A percentile compares a stretch with the other conserved stretches of the same genome.
Evolutionary conservation across 2,888 invertebrate genomes (phyloP).

Genomic region (Phalangium opilio): DNA sequence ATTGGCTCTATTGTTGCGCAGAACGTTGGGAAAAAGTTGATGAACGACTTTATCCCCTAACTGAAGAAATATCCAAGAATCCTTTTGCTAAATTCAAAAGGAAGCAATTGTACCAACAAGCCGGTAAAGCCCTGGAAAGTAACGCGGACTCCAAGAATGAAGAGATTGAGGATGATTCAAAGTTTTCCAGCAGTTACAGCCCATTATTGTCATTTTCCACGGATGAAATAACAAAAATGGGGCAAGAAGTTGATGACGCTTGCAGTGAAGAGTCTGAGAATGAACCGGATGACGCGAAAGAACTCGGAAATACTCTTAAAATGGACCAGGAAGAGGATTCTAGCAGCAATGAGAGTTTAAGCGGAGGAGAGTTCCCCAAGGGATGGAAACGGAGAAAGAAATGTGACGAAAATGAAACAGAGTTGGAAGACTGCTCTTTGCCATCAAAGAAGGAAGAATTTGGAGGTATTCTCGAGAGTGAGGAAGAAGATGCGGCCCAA

Average conservation of each 20-base stretch:
- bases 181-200: slow-evolving; percentile 36
- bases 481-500: neutral
- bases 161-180: neutral
- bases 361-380: slow-evolving; percentile 28
- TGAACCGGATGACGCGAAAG: slow-evolving; percentile 31
- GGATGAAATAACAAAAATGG: slow-evolving; percentile 78
- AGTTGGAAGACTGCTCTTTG: neutral
- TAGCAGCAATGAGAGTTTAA: slow-evolving; percentile 22
- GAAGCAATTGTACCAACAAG: slow-evolving; percentile 34
- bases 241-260: slow-evolving; percentile 56
- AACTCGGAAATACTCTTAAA: slow-evolving; percentile 15
- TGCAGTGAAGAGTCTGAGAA: slow-evolving; percentile 25
- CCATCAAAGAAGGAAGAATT: neutral
- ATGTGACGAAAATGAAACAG: slow-evolving; percentile 11
- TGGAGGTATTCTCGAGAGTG: slow-evolving; percentile 1
- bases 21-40: slow-evolving; percentile 85
- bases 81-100: neutral
- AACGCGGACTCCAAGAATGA: slow-evolving; percentile 2
- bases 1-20: slow-evolving; percentile 88
- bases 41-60: slow-evolving; percentile 57
- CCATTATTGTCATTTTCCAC: slow-evolving; percentile 79
- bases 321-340: slow-evolving; percentile 15
- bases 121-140: slow-evolving; percentile 1
- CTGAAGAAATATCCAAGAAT: slow-evolving; percentile 28
- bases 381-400: slow-evolving; percentile 27